These are phyloP conservation scores for Ochropacha duplaris DNA, from an alignment of 2,888 invertebrate genomes.

Conservation along the genomic window DNA sequence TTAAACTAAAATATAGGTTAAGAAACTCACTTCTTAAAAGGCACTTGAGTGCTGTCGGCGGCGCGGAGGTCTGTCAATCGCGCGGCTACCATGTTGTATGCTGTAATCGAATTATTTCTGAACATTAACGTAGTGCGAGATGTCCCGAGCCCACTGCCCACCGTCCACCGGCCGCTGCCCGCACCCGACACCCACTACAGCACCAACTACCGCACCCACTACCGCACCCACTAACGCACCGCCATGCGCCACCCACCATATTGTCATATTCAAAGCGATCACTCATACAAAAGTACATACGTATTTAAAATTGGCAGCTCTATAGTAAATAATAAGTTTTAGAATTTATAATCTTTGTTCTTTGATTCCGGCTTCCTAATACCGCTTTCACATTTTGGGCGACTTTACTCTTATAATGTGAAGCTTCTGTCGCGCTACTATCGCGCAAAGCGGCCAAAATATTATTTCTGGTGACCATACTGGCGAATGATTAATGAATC, in stretches of 20 bases:
- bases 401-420: no score
- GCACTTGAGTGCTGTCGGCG: slow-evolving; percentile 97
- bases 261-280: slow-evolving; percentile 72
- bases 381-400: no score
- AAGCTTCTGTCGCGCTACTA: no score
- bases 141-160: slow-evolving; percentile 9
- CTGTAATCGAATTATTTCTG: slow-evolving; percentile 92
- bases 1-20: neutral
- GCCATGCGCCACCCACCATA: slow-evolving; percentile 66
- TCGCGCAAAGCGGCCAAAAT: no score
- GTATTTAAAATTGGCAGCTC: neutral
- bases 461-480: slow-evolving; percentile 3
- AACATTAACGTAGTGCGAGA: slow-evolving; percentile 75
- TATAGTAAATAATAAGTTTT: neutral
- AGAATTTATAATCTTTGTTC: no score
- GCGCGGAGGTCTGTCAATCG: slow-evolving; percentile 96
- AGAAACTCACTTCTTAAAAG: slow-evolving; percentile 97
- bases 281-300: slow-evolving; percentile 36
- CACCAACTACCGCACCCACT: slow-evolving; percentile 32
- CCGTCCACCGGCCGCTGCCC: slow-evolving; percentile 36
- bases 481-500: neutral
- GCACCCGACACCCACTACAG: slow-evolving; percentile 31
- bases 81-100: slow-evolving; percentile 99
- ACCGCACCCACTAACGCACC: slow-evolving; percentile 32
- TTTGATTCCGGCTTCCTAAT: no score